Base-by-base conservation (phyloP, 1,140 invertebrate genomes). In the Drosophila pallidifrons region DNA sequence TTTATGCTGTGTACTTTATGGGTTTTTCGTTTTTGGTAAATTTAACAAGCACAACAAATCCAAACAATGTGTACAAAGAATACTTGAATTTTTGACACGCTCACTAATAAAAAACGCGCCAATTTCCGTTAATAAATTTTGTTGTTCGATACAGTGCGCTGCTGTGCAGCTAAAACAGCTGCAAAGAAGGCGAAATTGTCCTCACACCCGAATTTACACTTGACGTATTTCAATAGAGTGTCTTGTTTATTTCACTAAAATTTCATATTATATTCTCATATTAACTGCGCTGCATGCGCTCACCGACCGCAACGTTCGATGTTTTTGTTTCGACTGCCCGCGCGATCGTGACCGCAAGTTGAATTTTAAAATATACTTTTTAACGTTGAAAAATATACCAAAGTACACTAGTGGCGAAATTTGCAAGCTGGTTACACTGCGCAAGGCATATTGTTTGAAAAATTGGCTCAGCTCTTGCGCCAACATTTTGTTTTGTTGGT, bases 211-310 rank as follows among this genome's bases (percentile, higher is more conserved):
- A 57, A 55, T 35, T 72, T n/a, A 32, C 2, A 51, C 38, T 71
- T 86, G 82, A 87, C 79, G 79, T 81, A 68, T 82, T 87, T 75
- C 41, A 70, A 66, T 51, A 58, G 75, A 51, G 20, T 76, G 65
- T 81, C 69, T 75, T 68, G 68, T 76, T 76, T 71, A 55, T 60
- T 60, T 16, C 46, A 65, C 30, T 59, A 11, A 65, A 45, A 65
- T 41, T 59, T 68, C 35, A 59, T 65, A 20, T 65, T 25, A 54
- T 54, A 10, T 10, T 70, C 41, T 70, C 46, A 20, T 54, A 51
- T 16, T 45, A 51, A 63, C 30, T 54, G 65, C 59, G 72, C 66
- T 57, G 10, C 38, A 55, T 65, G 52, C 72, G 76, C 76, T 25
- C 47, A 59, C 46, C 75, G 38, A 76, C 61, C 64, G 70, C 32